Percentiles rank a stretch among this genome's conserved stretches.
phyloP scores from a whole-genome alignment of 2,888 invertebrate species.

The Drosophila melanosoma region DNA sequence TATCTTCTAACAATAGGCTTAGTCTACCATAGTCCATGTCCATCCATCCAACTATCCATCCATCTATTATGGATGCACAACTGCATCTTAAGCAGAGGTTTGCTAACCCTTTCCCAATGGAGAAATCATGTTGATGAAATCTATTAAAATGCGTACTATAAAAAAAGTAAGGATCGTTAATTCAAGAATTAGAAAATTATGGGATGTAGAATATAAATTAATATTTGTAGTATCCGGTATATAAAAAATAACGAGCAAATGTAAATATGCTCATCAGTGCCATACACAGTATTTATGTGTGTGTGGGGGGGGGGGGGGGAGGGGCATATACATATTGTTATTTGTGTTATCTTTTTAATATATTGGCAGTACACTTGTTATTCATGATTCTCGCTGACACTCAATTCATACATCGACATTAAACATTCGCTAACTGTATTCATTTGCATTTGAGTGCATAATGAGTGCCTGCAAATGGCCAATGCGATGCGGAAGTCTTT shows the following conservation, averaged over 20 bases:
- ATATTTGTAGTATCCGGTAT: background rate
- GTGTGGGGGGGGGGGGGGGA: too few species aligned
- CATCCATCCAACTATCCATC: background rate
- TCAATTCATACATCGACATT: constrained; percentile 14
- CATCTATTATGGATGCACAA: background rate
- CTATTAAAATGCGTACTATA: background rate
- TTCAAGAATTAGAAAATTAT: background rate
- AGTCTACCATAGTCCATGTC: background rate
- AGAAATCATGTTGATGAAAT: background rate
- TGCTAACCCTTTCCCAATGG: background rate
- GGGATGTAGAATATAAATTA: background rate
- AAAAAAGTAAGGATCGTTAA: background rate
- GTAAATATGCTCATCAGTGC: background rate
- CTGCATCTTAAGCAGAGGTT: background rate
- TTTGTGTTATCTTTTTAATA: background rate
- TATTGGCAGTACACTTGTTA: constrained; percentile 10
- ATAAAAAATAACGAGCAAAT: background rate
- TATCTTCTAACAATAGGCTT: background rate
- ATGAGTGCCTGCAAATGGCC: constrained; percentile 31
- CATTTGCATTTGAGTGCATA: constrained; percentile 51
- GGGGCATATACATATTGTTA: background rate
- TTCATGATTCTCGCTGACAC: constrained; percentile 21
- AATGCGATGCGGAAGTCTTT: constrained; percentile 47
- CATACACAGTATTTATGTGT: background rate
- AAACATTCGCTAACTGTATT: constrained; percentile 25